A percentile compares a stretch with the other conserved stretches of the same genome.
Evolutionary conservation across 2,888 invertebrate genomes (phyloP).

Genomic region (Hybos culiciformis): DNA sequence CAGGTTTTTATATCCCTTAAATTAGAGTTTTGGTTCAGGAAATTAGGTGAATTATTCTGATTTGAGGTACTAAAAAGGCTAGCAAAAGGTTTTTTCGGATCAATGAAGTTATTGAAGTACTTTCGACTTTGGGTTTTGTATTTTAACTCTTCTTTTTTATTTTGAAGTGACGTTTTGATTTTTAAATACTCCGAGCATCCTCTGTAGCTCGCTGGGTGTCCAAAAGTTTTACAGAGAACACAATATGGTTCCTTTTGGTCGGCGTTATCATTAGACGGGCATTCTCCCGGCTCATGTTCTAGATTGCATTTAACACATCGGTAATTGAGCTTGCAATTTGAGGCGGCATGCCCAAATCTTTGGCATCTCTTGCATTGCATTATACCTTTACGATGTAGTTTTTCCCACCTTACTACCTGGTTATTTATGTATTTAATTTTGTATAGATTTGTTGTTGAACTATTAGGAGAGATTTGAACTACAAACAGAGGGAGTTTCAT

Average conservation of each 20-base stretch:
- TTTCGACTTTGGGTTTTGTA: background rate
- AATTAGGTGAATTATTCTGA: background rate
- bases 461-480: too few species aligned
- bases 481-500: too few species aligned
- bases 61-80: background rate
- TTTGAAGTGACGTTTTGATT: background rate
- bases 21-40: background rate
- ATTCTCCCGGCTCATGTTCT: conserved; percentile 2
- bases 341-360: conserved; percentile 4
- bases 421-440: too few species aligned
- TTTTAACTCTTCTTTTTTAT: background rate
- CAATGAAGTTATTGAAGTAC: background rate
- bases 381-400: background rate
- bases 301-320: conserved; percentile 4
- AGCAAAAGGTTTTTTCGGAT: background rate
- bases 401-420: background rate
- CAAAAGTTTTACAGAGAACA: conserved; percentile 1
- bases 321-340: conserved; percentile 1
- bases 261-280: background rate
- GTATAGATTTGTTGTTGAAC: too few species aligned
- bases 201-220: conserved; percentile 4
- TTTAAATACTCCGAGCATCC: conserved; percentile 2
- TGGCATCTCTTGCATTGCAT: conserved; percentile 5
- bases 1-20: background rate
- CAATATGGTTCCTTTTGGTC: background rate